Evolutionary conservation across 2,888 invertebrate genomes (phyloP).

Genomic region (Proisotoma minuta): DNA sequence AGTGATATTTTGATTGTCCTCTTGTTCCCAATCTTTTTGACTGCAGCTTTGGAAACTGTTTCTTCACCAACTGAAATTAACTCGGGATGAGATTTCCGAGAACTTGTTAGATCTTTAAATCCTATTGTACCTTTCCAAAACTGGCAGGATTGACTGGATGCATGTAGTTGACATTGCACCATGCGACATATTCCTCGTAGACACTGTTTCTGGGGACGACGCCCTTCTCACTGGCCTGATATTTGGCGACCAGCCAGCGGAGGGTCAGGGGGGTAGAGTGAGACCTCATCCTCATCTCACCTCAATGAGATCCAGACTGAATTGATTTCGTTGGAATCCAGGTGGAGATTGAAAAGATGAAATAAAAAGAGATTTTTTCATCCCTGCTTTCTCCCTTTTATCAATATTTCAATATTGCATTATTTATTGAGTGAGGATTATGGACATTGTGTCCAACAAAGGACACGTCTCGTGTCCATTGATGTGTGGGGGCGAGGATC

Average conservation of each 20-base stretch:
- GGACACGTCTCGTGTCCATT: no score
- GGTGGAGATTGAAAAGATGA: no score
- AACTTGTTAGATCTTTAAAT: neutral
- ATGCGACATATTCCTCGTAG: constrained; percentile 55
- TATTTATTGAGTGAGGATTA: no score
- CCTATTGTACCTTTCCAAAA: constrained; percentile 53
- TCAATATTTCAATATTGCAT: no score
- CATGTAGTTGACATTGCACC: constrained; percentile 53
- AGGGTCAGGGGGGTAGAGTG: constrained; percentile 51
- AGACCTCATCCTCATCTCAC: constrained; percentile 46
- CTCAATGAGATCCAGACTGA: no score
- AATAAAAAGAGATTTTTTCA: no score
- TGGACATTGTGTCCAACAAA: no score
- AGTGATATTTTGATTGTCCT: constrained; percentile 55
- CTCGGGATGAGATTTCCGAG: neutral
- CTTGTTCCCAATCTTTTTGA: constrained; percentile 55
- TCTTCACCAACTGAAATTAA: constrained; percentile 53
- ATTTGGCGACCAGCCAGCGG: constrained; percentile 54
- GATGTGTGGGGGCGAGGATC: no score
- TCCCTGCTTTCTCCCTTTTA: no score
- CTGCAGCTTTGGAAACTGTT: constrained; percentile 55
- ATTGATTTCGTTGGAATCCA: no score
- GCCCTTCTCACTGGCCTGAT: constrained; percentile 55
- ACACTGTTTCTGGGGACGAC: constrained; percentile 55
- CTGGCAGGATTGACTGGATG: constrained; percentile 56